A percentile compares a stretch with the other conserved stretches of the same genome.
Conservation (phyloP, 2,797 vertebrate species). For the Sphaeramia orbicularis region DNA sequence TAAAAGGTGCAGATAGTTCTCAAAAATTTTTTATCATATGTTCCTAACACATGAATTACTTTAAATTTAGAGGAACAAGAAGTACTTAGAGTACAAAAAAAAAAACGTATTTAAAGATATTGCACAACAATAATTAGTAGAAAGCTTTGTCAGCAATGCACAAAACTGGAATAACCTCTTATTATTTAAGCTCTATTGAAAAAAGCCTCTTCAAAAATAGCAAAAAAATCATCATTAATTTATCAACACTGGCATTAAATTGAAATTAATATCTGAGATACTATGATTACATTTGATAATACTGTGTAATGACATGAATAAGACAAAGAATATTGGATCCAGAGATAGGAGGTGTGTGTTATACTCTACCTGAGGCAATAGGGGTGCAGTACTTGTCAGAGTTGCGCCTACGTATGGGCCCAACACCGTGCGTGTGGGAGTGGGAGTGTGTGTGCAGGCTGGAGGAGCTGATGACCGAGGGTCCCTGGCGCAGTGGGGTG, state of each 20-base stretch:
- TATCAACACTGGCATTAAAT: neutral
- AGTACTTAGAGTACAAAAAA: no score
- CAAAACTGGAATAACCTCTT: neutral
- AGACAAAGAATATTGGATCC: neutral
- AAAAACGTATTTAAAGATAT: no score
- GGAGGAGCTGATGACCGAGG: constrained; percentile 97
- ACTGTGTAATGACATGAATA: neutral
- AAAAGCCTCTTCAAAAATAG: neutral
- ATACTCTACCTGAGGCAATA: constrained; percentile 93
- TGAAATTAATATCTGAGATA: neutral
- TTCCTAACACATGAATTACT: neutral
- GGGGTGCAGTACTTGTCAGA: constrained; percentile 99
- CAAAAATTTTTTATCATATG: neutral
- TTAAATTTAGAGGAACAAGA: neutral
- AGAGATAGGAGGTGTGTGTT: neutral
- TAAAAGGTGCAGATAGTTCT: neutral
- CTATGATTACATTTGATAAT: neutral
- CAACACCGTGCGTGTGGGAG: constrained; percentile 87
- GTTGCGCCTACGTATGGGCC: constrained; percentile 95
- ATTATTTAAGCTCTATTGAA: neutral
- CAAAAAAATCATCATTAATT: neutral
- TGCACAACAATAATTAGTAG: no score
- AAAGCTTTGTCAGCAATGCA: neutral
- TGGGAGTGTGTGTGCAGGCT: constrained; percentile 87
- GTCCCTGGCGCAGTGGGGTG: constrained; percentile 94